Evolutionary conservation across 2,797 vertebrate species (phyloP).

Genomic region (Mormyrops boulengeri): DNA sequence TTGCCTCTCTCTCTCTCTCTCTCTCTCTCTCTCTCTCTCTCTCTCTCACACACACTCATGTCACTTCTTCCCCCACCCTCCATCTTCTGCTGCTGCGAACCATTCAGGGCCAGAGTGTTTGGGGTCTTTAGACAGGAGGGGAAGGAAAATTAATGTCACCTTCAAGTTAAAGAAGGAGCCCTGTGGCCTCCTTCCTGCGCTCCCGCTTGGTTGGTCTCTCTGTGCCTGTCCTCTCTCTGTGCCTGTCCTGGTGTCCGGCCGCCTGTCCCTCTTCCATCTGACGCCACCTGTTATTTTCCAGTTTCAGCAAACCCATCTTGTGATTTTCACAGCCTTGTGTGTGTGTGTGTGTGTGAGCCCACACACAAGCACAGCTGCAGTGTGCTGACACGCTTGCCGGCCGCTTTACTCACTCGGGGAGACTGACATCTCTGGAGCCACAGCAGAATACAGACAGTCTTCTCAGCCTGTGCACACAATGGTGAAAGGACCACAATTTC

Average conservation of each 20-base stretch:
- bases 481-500: neutral
- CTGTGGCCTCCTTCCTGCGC: constrained; percentile 36
- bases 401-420: neutral
- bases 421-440: neutral
- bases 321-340: neutral
- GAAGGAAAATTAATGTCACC: constrained; percentile 54
- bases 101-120: constrained; percentile 35
- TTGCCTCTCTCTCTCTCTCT: neutral
- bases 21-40: neutral
- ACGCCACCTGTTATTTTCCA: neutral
- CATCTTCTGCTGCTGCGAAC: neutral
- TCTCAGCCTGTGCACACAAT: neutral
- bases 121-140: constrained; percentile 46
- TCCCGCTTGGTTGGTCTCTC: constrained; percentile 39
- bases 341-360: neutral
- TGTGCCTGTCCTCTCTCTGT: neutral
- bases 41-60: neutral
- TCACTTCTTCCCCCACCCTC: neutral
- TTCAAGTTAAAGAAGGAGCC: constrained; percentile 56
- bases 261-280: neutral
- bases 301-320: neutral
- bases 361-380: neutral
- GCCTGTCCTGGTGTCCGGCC: no score
- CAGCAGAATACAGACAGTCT: neutral
- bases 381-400: neutral